These are phyloP conservation scores for Diadegma fenestrale DNA, from an alignment of 2,888 invertebrate genomes.

Conservation along the genomic window DNA sequence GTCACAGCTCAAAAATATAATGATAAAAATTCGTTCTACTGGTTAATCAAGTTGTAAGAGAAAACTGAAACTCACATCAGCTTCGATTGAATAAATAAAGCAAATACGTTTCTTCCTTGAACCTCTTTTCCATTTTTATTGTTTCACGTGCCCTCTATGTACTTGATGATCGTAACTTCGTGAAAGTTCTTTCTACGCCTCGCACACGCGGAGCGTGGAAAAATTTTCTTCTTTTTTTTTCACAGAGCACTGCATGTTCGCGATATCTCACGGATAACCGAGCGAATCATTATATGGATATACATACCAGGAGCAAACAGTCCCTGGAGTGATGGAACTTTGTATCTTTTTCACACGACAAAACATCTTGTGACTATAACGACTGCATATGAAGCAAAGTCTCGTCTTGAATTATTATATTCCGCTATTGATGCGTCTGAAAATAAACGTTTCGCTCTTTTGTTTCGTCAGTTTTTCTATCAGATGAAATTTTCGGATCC, in stretches of 20 bases:
- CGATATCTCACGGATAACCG: conserved; percentile 63
- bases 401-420: conserved; percentile 10
- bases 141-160: neutral
- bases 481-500: neutral
- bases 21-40: neutral
- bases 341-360: conserved; percentile 31
- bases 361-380: conserved; percentile 26
- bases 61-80: neutral
- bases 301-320: neutral
- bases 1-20: neutral
- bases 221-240: conserved; percentile 36
- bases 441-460: neutral
- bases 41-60: neutral
- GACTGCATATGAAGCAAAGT: conserved; percentile 19
- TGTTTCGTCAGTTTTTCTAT: neutral
- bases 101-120: neutral
- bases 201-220: conserved; percentile 33
- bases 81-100: neutral
- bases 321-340: conserved; percentile 11
- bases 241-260: conserved; percentile 5
- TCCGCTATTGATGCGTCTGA: neutral
- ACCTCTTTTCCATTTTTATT: neutral
- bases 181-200: conserved; percentile 55
- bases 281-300: neutral
- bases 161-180: conserved; percentile 39